Base-by-base conservation (phyloP, 2,888 invertebrate genomes). In the Bembecia ichneumoniformis region DNA sequence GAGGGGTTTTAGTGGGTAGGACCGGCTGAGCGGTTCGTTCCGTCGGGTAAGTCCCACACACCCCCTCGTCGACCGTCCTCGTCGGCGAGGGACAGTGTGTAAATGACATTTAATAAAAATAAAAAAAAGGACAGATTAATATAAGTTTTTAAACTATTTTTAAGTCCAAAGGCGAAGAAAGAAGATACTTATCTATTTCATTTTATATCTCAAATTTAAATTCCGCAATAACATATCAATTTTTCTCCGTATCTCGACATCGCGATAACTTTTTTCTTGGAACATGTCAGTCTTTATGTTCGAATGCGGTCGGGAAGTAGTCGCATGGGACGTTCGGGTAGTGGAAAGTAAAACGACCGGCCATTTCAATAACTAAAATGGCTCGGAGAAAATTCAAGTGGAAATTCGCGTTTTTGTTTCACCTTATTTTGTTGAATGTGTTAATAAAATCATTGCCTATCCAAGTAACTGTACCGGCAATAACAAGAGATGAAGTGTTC, bases 301-400 rank as follows among this genome's bases (percentile, higher is more conserved):
- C 13, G 16, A 56, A 52, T 53, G 54, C 52, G 46, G 64, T 58
- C 52, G 64, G 59, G 57, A 52, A 46, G 56, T 52, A 52, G 62
- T 55, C 69, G 60, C 57, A 68, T 76, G 74, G 64, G 55, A 59
- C 58, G 53, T 55, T 55, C 48, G 50, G 13, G 17, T 11, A 15
- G 44, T 44, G 50, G 58, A 60, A 45, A 56, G 58, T 58, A 56
- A 46, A 56, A 53, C 55, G 50, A 57, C 55, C 61, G 61, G 65
- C 65, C 66, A 64, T 63, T 62, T 53, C 58, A 50, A 45, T 11
- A 40, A 28, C 43, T 52, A 77, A 68, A 74, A 82, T 82, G 82
- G 74, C 58, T 58, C 63, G 74, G 68, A 66, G 60, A 47, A 74
- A 67, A 57, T 62, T 63, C 43, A 74, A 74, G 58, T 77, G 78